These are phyloP conservation scores for Prolemur simus DNA, from an alignment of 2,113 vertebrate species.

Conservation along the genomic window DNA sequence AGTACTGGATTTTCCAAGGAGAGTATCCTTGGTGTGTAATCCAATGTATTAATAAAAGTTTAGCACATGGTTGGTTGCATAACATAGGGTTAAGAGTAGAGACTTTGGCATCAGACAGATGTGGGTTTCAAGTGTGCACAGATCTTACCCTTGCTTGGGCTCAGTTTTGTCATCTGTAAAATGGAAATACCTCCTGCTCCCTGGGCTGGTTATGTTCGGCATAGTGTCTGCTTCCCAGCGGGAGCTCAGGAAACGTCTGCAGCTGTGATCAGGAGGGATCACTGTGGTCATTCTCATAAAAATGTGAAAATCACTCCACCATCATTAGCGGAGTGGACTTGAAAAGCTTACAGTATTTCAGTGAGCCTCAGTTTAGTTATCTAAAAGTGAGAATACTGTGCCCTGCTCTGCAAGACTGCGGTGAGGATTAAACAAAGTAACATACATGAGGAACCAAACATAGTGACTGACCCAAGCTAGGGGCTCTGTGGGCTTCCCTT, in stretches of 20 bases:
- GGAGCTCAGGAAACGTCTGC: not conserved
- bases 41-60: not conserved
- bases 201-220: not conserved
- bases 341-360: not conserved
- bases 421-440: not conserved
- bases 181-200: not conserved
- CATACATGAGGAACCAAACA: not conserved
- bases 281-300: not conserved
- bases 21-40: not conserved
- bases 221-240: not conserved
- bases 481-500: not conserved
- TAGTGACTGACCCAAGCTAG: too few species aligned
- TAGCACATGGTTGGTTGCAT: rapidly evolving
- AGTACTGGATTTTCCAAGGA: not conserved
- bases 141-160: not conserved
- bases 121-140: not conserved
- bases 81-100: rapidly evolving
- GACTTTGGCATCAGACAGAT: not conserved
- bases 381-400: not conserved
- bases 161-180: not conserved
- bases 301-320: not conserved
- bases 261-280: not conserved
- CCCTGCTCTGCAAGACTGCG: not conserved
- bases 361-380: not conserved
- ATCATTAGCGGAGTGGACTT: not conserved